Conservation (phyloP, 2,113 vertebrate species). For the human region DNA sequence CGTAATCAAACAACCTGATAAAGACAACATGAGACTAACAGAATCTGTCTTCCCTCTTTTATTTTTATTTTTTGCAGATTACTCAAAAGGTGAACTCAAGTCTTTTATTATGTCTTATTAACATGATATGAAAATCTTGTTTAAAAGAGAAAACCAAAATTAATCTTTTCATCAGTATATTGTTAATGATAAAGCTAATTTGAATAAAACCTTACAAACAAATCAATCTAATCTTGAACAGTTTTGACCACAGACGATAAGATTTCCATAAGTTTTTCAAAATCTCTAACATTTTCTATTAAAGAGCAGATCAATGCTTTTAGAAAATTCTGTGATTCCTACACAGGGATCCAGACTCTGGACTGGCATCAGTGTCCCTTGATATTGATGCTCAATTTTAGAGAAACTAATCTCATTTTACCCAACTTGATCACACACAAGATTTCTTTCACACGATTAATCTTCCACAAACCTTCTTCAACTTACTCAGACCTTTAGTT, state of each 20-base stretch:
- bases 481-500: background rate
- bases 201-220: background rate
- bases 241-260: background rate
- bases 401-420: background rate
- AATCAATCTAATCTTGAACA: background rate
- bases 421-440: background rate
- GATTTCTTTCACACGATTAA: background rate
- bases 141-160: too few relatives aligned
- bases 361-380: background rate
- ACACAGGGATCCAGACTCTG: too few relatives aligned
- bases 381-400: background rate
- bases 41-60: too few relatives aligned
- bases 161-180: background rate
- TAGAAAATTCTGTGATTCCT: background rate
- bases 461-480: background rate
- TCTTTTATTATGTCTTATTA: too few relatives aligned
- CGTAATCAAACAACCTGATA: too few relatives aligned
- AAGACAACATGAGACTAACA: too few relatives aligned
- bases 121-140: too few relatives aligned
- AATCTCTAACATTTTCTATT: background rate
- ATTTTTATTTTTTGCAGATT: too few relatives aligned
- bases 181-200: background rate
- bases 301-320: background rate
- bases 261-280: background rate
- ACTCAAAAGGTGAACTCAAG: too few relatives aligned